These are phyloP conservation scores for Augiades crinisus DNA, from an alignment of 2,888 invertebrate genomes.

Conservation along the genomic window DNA sequence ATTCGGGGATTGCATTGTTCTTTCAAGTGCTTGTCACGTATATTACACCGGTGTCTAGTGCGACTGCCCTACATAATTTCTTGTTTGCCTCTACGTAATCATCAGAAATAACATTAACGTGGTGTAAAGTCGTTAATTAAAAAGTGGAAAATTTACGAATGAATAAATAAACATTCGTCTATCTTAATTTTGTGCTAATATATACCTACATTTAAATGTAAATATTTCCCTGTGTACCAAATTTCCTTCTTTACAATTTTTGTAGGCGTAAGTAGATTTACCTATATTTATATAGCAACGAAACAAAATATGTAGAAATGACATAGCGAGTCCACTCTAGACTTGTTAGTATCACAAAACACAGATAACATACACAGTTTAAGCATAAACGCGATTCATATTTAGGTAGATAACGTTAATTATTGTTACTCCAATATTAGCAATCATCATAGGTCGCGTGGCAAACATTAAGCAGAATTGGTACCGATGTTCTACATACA, in stretches of 20 bases:
- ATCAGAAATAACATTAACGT: too few species aligned
- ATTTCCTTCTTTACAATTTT: constrained; percentile 79
- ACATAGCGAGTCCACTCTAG: constrained; percentile 1
- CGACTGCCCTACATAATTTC: too few species aligned
- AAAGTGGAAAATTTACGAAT: too few species aligned
- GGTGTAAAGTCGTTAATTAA: too few species aligned
- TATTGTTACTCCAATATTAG: not conserved
- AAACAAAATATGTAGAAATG: constrained; percentile 4
- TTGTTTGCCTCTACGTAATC: too few species aligned
- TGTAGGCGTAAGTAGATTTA: constrained; percentile 57
- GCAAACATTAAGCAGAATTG: not conserved
- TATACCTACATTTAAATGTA: constrained; percentile 69
- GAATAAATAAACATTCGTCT: too few species aligned
- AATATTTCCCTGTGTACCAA: constrained; percentile 76
- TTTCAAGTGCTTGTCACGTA: too few species aligned
- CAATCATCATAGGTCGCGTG: not conserved
- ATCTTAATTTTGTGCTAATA: too few species aligned
- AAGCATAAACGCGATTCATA: not conserved
- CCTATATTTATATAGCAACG: constrained; percentile 29
- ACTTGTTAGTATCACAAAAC: not conserved
- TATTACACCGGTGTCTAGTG: too few species aligned
- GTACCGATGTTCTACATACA: not conserved
- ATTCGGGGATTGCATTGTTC: too few species aligned
- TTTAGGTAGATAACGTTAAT: not conserved
- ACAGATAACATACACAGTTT: not conserved